Conservation (phyloP, 2,113 vertebrate species). For the Vidua chalybeata region DNA sequence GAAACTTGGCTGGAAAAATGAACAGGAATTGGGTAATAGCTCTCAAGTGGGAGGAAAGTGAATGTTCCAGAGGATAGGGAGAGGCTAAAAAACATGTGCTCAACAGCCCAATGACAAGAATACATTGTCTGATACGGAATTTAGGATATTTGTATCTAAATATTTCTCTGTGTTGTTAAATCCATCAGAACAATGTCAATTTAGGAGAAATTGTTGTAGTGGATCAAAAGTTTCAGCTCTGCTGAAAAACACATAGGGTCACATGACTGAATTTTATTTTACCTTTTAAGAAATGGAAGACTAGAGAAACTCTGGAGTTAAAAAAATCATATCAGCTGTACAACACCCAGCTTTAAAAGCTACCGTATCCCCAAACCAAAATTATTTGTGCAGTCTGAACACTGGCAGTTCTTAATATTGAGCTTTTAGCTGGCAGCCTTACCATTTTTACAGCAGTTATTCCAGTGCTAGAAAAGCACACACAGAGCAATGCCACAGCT, state of each 20-base stretch:
- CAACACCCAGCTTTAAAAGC: background rate
- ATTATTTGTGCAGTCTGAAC: background rate
- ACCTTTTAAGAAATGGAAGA: background rate
- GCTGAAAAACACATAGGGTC: background rate
- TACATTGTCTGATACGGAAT: background rate
- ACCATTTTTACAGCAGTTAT: background rate
- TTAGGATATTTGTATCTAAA: background rate
- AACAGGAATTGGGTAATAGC: background rate
- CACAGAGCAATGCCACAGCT: background rate
- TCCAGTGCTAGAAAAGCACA: background rate
- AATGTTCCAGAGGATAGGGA: background rate
- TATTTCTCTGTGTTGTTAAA: background rate
- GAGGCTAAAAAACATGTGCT: background rate
- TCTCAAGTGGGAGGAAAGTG: background rate
- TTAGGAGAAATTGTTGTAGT: background rate
- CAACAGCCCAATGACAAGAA: background rate
- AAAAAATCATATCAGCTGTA: background rate
- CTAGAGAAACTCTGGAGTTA: background rate
- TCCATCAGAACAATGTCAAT: background rate
- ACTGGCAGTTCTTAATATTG: background rate
- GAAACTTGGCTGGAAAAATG: background rate
- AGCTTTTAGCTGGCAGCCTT: background rate
- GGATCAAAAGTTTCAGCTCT: background rate
- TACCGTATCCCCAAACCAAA: background rate
- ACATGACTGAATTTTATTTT: background rate